Conservation (phyloP, 2,797 vertebrate genomes). For the Cynodonichthys magdalenae region DNA sequence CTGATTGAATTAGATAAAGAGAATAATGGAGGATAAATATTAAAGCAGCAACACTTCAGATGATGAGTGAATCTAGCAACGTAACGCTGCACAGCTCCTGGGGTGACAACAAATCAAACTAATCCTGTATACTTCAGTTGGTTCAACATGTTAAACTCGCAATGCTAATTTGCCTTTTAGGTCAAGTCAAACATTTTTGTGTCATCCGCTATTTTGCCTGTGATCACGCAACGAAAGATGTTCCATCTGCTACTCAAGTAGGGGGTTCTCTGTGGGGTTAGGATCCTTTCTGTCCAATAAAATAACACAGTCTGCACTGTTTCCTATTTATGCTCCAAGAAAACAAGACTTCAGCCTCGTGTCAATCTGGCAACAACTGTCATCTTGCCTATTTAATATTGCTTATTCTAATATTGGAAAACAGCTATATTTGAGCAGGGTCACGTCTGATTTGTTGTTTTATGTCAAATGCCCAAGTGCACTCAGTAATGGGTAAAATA, state of each 20-base stretch:
- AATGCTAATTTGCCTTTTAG: slow-evolving; percentile 2
- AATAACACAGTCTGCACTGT: neutral
- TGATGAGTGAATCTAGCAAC: neutral
- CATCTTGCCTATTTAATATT: no score
- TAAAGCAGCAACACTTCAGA: neutral
- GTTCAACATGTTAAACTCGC: neutral
- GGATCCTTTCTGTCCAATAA: neutral
- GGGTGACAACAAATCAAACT: neutral
- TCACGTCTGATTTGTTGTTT: no score
- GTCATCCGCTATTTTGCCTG: neutral
- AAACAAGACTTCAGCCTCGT: neutral
- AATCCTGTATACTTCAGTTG: neutral
- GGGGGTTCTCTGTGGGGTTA: neutral
- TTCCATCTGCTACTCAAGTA: neutral
- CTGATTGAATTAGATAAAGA: neutral
- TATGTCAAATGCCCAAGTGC: no score
- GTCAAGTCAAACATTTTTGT: neutral
- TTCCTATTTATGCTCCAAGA: neutral
- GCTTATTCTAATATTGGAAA: no score
- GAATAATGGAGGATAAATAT: neutral
- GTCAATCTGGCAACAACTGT: neutral
- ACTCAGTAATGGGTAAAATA: no score
- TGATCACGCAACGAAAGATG: neutral
- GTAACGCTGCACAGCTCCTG: neutral
- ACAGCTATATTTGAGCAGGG: no score